Percentiles rank a stretch among this genome's conserved stretches.
Evolutionary conservation across 2,797 vertebrate genomes (phyloP).

Genomic region (Pseudomugil tenellus): DNA sequence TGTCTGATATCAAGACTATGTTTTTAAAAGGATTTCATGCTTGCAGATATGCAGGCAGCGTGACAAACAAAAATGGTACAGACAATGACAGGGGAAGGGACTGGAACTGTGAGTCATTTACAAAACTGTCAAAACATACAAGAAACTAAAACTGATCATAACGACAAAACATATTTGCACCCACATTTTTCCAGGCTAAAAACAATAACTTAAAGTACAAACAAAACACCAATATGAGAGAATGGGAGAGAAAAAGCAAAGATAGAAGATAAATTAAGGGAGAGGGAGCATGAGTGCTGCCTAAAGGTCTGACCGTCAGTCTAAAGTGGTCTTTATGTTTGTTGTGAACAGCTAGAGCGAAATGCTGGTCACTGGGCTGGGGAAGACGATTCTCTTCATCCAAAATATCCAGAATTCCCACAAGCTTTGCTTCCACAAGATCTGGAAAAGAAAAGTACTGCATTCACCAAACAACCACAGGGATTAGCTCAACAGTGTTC

Average conservation of each 20-base stretch:
- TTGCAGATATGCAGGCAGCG: conserved; percentile 37
- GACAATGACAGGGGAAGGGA: conserved; percentile 28
- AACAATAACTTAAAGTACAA: conserved; percentile 19
- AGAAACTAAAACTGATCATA: conserved; percentile 21
- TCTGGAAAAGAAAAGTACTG: conserved; percentile 78
- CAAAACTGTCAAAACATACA: conserved; percentile 29
- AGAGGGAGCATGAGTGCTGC: conserved; percentile 1
- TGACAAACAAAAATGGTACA: conserved; percentile 55
- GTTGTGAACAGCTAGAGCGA: conserved; percentile 89
- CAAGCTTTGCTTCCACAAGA: conserved; percentile 93
- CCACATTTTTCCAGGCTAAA: conserved; percentile 3
- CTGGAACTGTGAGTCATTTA: conserved; percentile 34
- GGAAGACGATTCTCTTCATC: conserved; percentile 98
- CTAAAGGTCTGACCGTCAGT: conserved; percentile 86
- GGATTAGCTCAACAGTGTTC: not conserved
- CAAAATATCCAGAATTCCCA: conserved; percentile 95
- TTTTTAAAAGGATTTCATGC: conserved; percentile 68
- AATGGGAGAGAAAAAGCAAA: not conserved
- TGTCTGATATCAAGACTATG: conserved; percentile 49
- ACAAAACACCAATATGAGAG: conserved; percentile 32
- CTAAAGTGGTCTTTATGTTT: conserved; percentile 98
- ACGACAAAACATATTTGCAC: conserved; percentile 33
- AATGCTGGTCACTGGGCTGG: conserved; percentile 96
- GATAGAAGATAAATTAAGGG: not conserved
- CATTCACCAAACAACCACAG: conserved; percentile 3